Evolutionary conservation across 2,888 invertebrate species (phyloP), one percentile per base, ranked within the genome.

Genomic region (Agonopterix arenella): DNA sequence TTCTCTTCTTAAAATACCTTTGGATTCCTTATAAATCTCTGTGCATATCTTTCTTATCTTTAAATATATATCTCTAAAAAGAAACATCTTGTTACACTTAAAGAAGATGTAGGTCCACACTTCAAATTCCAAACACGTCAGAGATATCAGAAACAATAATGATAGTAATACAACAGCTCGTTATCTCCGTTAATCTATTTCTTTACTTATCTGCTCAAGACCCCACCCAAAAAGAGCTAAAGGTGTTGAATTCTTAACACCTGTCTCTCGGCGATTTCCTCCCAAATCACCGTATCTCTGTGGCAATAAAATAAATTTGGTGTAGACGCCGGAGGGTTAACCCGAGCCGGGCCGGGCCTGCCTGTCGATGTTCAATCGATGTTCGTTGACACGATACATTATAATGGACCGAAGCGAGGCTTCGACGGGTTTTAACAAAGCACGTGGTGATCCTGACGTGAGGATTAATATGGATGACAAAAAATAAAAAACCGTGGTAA

Each of bases 361-460:
- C 73, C 76, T 80, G 83, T 84, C 88, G 84, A 84, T 85, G 85
- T 82, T 84, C 86, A 80, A 81, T 84, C 84, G 84, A 80, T 86
- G 86, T 84, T 76, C 85, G 84, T 82, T 88, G 88, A 88, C 89
- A 86, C 85, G 83, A 84, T 80, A 83, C 84, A 84, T 86, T 88
- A 88, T 84, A 86, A 86, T 84, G 86, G 86, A 72, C 77, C 76
- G 75, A 62, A 76, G 73, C 76, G 70, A 68, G 73, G 64, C 75
- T 80, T 82, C 85, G 81, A 84, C 83, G 77, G 80, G 81, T 80
- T 83, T 81, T 77, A 83, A 86, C 84, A 85, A 86, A 84, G 84
- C 85, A 84, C 83, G 84, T 83, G 83, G 85, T 81, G 81, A 77
- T 84, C 80, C 78, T 85, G 86, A 88, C 86, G 78, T 79, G 80